Percentiles rank a stretch among this genome's conserved stretches.
Evolutionary conservation across 2,888 invertebrate species (phyloP).

Genomic region (Zaprionus lineosus): DNA sequence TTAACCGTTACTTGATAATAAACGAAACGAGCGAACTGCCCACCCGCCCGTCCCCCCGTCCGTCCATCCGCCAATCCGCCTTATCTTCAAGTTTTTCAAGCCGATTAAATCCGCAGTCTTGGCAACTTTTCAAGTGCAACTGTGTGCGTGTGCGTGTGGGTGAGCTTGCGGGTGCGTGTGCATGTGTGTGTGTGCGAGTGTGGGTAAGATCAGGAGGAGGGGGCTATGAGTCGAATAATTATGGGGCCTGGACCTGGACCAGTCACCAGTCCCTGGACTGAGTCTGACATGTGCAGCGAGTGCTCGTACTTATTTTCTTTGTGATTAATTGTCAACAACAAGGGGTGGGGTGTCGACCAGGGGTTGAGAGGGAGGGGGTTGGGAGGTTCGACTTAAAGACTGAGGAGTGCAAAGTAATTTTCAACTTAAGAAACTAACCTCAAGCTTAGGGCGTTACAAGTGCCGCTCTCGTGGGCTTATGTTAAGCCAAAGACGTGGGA

Average conservation of each 20-base stretch:
- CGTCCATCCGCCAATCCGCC: constrained; percentile 10
- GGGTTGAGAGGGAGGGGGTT: no score
- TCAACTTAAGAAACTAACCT: no score
- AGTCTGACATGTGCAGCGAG: constrained; percentile 23
- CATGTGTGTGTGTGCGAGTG: not conserved
- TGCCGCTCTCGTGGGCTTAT: no score
- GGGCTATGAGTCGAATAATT: constrained; percentile 45
- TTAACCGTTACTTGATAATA: constrained; percentile 74
- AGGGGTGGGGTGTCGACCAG: constrained; percentile 1
- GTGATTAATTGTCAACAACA: constrained; percentile 71
- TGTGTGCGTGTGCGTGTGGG: constrained; percentile 2
- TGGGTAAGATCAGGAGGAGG: not conserved
- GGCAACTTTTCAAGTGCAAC: constrained; percentile 50
- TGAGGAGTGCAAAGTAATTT: no score
- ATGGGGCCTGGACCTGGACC: constrained; percentile 31
- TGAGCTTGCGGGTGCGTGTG: not conserved
- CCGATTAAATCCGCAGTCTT: constrained; percentile 61
- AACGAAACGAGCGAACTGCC: constrained; percentile 10
- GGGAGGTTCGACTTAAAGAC: no score
- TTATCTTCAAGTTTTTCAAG: constrained; percentile 50
- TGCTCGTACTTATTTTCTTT: constrained; percentile 35
- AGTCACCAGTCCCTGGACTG: constrained; percentile 4
- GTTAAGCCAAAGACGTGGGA: no score
- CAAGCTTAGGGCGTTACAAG: constrained; percentile 24
- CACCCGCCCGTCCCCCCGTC: not conserved